Evolutionary conservation across 2,888 invertebrate species (phyloP).

Genomic region (Drosophila pseudotalamancana): DNA sequence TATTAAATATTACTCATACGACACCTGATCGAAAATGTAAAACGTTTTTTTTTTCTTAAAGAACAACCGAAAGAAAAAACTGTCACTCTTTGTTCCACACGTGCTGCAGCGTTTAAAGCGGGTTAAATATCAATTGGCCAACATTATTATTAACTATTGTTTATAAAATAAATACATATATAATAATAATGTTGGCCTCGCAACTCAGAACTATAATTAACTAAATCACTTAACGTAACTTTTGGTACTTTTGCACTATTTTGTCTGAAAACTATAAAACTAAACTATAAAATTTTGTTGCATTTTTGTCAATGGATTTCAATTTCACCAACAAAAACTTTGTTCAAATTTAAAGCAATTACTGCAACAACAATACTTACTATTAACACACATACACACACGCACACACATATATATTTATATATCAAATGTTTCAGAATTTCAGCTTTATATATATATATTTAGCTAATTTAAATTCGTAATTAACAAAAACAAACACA

Average conservation of each 20-base stretch:
- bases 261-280: slow-evolving; percentile 29
- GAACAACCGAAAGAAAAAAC: slow-evolving; percentile 13
- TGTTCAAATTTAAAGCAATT: slow-evolving; percentile 81
- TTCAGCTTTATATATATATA: slow-evolving; percentile 50
- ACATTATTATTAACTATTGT: slow-evolving; percentile 2
- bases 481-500: slow-evolving; percentile 26
- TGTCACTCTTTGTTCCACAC: slow-evolving; percentile 54
- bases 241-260: slow-evolving; percentile 54
- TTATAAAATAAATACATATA: too few species aligned
- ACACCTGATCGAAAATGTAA: slow-evolving; percentile 31
- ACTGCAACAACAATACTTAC: slow-evolving; percentile 62
- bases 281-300: slow-evolving; percentile 60
- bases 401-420: slow-evolving; percentile 13
- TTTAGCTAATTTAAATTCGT: slow-evolving; percentile 37
- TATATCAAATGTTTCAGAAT: slow-evolving; percentile 35
- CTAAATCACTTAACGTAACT: slow-evolving; percentile 32
- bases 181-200: slow-evolving; percentile 1
- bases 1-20: slow-evolving; percentile 45
- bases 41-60: slow-evolving; percentile 3
- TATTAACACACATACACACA: slow-evolving; percentile 31
- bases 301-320: slow-evolving; percentile 75
- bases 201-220: slow-evolving; percentile 37
- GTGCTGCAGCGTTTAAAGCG: slow-evolving; percentile 41
- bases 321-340: slow-evolving; percentile 61
- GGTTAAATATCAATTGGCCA: slow-evolving; percentile 15